phyloP scores from a whole-genome alignment of 2,888 invertebrate species.

The Patella ulyssiponensis region DNA sequence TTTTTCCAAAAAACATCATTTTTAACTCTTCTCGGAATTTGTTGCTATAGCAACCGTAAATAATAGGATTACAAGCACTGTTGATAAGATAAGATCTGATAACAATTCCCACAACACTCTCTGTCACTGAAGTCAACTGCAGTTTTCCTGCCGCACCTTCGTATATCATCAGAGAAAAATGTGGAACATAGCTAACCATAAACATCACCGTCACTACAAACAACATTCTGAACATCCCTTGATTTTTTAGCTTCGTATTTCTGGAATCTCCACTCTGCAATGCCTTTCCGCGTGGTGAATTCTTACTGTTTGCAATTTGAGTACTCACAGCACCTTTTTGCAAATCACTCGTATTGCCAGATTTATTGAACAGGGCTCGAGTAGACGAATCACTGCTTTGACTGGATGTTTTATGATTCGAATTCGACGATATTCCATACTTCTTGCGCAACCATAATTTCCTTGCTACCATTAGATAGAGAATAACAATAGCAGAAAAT shows the following conservation, averaged over 20 bases:
- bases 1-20: no score
- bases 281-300: not conserved
- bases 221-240: constrained; percentile 14
- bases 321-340: not conserved
- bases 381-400: not conserved
- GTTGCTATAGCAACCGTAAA: constrained; percentile 18
- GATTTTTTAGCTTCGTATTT: not conserved
- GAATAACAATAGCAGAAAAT: not conserved
- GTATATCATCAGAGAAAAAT: constrained; percentile 9
- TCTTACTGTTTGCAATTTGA: not conserved
- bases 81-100: constrained; percentile 17
- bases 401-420: not conserved
- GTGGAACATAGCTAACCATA: constrained; percentile 13
- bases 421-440: not conserved
- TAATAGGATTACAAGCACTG: constrained; percentile 21
- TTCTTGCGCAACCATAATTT: not conserved
- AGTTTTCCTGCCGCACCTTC: constrained; percentile 8
- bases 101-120: constrained; percentile 11
- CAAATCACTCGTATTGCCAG: not conserved
- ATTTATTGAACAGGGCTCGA: not conserved
- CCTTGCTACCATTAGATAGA: not conserved
- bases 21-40: constrained; percentile 5
- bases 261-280: not conserved
- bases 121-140: not conserved
- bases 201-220: constrained; percentile 14